These are phyloP conservation scores for Colius striatus DNA, from an alignment of 2,113 vertebrate genomes.

Conservation along the genomic window DNA sequence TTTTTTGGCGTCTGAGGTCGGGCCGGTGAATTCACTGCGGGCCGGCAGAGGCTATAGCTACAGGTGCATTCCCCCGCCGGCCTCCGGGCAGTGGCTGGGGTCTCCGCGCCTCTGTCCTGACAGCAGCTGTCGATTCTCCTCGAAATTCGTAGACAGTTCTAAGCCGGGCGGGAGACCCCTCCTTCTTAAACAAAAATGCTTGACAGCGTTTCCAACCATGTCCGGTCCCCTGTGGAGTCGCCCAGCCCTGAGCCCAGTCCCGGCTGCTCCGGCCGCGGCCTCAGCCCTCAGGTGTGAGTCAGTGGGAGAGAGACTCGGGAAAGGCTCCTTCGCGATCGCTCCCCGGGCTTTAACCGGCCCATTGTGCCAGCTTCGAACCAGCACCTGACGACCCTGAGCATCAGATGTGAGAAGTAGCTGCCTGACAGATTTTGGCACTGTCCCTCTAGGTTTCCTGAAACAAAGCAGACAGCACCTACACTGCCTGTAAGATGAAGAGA, in stretches of 20 bases:
- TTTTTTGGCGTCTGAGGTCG: not conserved
- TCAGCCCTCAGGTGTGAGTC: not conserved
- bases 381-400: rapidly evolving
- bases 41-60: not conserved
- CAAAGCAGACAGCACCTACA: not conserved
- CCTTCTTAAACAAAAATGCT: too few species aligned
- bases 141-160: not conserved
- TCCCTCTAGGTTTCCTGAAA: not conserved
- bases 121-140: not conserved
- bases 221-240: rapidly evolving
- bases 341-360: rapidly evolving
- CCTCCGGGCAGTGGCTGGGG: too few species aligned
- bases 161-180: not conserved
- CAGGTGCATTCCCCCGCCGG: too few species aligned
- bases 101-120: not conserved
- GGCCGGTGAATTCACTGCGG: too few species aligned
- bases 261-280: not conserved
- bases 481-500: not conserved
- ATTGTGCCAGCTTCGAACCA: rapidly evolving
- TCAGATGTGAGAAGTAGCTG: rapidly evolving
- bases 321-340: rapidly evolving
- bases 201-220: not conserved
- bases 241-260: not conserved
- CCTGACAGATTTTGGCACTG: not conserved
- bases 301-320: rapidly evolving